Evolutionary conservation across 2,797 vertebrate genomes (phyloP), one percentile per base, ranked within the genome.

Genomic region (Limosa lapponica): DNA sequence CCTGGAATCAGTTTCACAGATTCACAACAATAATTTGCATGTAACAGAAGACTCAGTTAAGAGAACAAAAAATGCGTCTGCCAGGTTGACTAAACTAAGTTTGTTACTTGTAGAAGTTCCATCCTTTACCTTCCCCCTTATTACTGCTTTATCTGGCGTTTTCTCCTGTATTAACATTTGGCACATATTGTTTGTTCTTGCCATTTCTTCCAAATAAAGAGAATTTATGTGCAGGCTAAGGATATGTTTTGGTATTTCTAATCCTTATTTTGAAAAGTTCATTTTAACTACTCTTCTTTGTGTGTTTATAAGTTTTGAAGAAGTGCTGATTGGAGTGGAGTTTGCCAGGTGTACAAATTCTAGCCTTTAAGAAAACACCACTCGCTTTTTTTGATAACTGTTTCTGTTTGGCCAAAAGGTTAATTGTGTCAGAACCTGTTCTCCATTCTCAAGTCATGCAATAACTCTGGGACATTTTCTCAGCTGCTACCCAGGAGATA

Each of bases 391-490:
- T 18, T 9, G 48, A 75, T 78, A 89, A 82, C 46, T 82, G 87
- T 84, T 86, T 84, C 70, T 80, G 3, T 49, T 16, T 72, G 52
- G 19, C 64, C 36, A 77, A 79, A 64, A 94, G 70, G 51, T 90
- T 91, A 90, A 83, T 90, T 89, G 62, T 82, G 44, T 89, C 55
- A 87, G 39, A 94, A 87, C 34, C 52, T 85, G 18, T 73, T 94
- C 87, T 87, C n/a, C 16, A 4, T 89, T 94, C 64, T 78, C 19
- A 49, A 77, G 51, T 75, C 48, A 7, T 34, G 18, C 69, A 73
- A 82, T 92, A 87, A 79, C 10, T 66, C 18, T 52, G 70, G 58
- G 32, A 48, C 1, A 0, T 62, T 95, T 92, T 89, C 70, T 92
- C 66, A 92, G 58, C 52, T 91, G 70, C 78, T 62, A 19, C 25